These are phyloP conservation scores for Toxotes lorentzi DNA, from an alignment of 2,797 vertebrate genomes.

Conservation along the genomic window DNA sequence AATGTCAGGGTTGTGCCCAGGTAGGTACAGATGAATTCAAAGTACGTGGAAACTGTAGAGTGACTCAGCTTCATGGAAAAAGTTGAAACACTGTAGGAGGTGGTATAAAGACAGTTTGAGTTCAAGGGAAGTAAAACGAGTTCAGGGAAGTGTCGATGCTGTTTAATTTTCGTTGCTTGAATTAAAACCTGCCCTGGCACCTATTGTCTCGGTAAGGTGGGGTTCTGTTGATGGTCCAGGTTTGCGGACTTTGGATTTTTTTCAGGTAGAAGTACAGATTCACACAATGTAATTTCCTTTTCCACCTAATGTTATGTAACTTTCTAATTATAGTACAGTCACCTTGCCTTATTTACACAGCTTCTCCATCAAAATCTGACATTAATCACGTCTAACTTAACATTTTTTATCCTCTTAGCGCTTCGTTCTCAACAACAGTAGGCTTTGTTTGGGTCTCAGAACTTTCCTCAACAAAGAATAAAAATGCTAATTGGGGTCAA, in stretches of 20 bases:
- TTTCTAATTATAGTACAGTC: not conserved
- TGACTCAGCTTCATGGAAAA: not conserved
- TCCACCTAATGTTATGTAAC: not conserved
- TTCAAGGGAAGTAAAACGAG: not conserved
- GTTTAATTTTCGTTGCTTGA: not conserved
- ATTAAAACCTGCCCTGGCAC: not conserved
- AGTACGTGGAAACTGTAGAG: not conserved
- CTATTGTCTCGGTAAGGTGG: not conserved
- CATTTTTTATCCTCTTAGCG: constrained; percentile 5
- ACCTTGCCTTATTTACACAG: not conserved
- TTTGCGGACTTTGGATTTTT: not conserved
- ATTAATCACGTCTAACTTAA: not conserved
- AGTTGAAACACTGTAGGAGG: not conserved
- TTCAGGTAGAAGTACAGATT: not conserved
- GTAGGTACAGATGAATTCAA: not conserved
- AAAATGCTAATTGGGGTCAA: constrained; percentile 54
- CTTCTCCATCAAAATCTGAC: constrained; percentile 18
- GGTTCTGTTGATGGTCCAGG: not conserved
- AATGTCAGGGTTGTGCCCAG: not conserved
- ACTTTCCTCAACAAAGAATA: constrained; percentile 18
- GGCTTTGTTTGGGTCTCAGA: constrained; percentile 27
- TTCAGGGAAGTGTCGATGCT: not conserved
- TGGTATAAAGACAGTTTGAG: not conserved
- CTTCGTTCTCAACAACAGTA: constrained; percentile 29
- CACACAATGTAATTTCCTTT: not conserved